These are phyloP conservation scores for Lucifuga dentata DNA, from an alignment of 2,113 vertebrate genomes.

Conservation along the genomic window DNA sequence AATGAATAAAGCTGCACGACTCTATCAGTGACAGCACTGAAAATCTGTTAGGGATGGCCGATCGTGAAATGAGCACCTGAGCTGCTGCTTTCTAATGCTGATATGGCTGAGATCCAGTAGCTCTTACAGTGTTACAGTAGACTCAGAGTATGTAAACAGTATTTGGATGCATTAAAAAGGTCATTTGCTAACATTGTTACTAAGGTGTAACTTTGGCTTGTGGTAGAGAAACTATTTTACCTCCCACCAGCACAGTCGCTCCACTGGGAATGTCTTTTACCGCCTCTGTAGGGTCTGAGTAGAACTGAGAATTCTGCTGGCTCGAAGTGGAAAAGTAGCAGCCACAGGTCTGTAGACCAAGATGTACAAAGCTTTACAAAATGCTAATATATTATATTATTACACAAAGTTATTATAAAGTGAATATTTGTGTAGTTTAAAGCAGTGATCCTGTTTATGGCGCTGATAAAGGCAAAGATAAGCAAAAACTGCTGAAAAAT, in stretches of 20 bases:
- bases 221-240: conserved; percentile 77
- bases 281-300: conserved; percentile 88
- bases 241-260: conserved; percentile 92
- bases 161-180: no score
- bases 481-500: conserved; percentile 42
- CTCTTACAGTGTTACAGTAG: no score
- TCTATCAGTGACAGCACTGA: no score
- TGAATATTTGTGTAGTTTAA: no score
- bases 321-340: conserved; percentile 90
- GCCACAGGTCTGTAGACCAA: conserved; percentile 77
- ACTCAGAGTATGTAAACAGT: no score
- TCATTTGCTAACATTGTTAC: neutral
- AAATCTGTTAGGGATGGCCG: no score
- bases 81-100: no score
- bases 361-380: neutral
- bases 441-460: conserved; percentile 30
- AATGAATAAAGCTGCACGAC: no score
- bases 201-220: neutral
- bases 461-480: conserved; percentile 32
- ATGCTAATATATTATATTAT: no score
- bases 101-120: no score
- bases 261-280: conserved; percentile 93
- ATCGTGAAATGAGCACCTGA: no score
- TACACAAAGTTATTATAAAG: no score
- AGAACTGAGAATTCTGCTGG: conserved; percentile 85